Evolutionary conservation across 2,888 invertebrate species (phyloP), one percentile per base, ranked within the genome.

Genomic region (Microctonus hyperodae): DNA sequence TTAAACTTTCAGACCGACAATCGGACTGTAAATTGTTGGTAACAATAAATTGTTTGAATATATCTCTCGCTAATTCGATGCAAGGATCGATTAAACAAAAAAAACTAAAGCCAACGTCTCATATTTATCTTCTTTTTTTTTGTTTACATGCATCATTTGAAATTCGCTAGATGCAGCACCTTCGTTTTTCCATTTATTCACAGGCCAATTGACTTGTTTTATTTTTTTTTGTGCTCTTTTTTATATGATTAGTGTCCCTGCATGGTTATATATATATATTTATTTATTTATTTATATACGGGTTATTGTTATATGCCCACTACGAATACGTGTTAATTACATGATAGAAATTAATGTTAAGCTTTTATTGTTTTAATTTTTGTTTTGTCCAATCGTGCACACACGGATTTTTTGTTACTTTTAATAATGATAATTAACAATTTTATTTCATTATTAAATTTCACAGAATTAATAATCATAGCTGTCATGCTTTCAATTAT

Each of bases 261-360:
- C 56, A 44, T 63, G 7, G 1, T 7, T 44, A 44, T 56, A 25
- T 13, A 20, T 40, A 63, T 31, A 44, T 13, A 20, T n/a, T n/a
- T n/a, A n/a, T n/a, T n/a, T n/a, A n/a, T n/a, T n/a, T n/a, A n/a
- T n/a, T n/a, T n/a, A n/a, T n/a, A n/a, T n/a, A n/a, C n/a, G n/a
- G 23, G 25, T 51, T 25, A 55, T 20, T 58, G 16, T 40, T 61
- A 55, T 53, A 55, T 37, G 16, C 25, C 57, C 51, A 58, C 63
- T 64, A 53, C 31, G 7, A 55, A 33, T 55, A 33, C 55, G 55
- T 31, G 31, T 55, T 31, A 16, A 55, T 55, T 55, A 55, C 28
- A 60, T 59, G 50, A 31, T 58, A 53, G 53, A 22, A 60, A 65
- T 51, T 64, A 44, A 60, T 57, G 57, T 68, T 60, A 60, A 55